These are phyloP conservation scores for Astatoreochromis straeleni DNA, from an alignment of 2,113 vertebrate genomes.

Conservation along the genomic window DNA sequence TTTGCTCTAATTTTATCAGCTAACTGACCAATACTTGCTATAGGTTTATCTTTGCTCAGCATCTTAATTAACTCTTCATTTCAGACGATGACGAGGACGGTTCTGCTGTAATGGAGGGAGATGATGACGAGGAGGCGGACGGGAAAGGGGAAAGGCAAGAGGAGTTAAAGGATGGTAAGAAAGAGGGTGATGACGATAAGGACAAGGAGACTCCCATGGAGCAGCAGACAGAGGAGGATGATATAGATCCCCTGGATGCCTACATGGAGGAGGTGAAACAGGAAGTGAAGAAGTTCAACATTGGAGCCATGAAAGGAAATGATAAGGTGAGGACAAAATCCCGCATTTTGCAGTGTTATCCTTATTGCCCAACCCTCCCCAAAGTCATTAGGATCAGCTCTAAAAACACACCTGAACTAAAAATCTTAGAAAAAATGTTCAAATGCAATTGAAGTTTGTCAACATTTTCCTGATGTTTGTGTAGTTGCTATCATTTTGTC, in stretches of 20 bases:
- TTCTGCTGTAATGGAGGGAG: slow-evolving; percentile 61
- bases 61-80: not conserved
- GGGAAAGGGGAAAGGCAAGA: slow-evolving; percentile 77
- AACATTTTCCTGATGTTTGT: not conserved
- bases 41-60: not conserved
- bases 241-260: slow-evolving; percentile 91
- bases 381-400: not conserved
- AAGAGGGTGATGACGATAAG: slow-evolving; percentile 73
- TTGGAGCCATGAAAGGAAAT: slow-evolving; percentile 88
- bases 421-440: not conserved
- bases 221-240: slow-evolving; percentile 71
- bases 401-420: not conserved
- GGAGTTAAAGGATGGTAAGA: slow-evolving; percentile 77
- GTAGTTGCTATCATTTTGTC: not conserved
- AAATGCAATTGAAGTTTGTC: not conserved
- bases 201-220: slow-evolving; percentile 74
- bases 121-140: slow-evolving; percentile 87
- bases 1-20: not conserved
- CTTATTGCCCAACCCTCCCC: not conserved
- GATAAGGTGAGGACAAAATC: slow-evolving; percentile 78
- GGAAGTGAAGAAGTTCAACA: slow-evolving; percentile 99
- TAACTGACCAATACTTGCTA: not conserved
- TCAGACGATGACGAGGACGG: slow-evolving; percentile 73
- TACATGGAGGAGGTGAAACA: slow-evolving; percentile 99
- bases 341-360: not conserved